These are phyloP conservation scores for Premnoplex brunnescens DNA, from an alignment of 2,797 vertebrate genomes.

Conservation along the genomic window DNA sequence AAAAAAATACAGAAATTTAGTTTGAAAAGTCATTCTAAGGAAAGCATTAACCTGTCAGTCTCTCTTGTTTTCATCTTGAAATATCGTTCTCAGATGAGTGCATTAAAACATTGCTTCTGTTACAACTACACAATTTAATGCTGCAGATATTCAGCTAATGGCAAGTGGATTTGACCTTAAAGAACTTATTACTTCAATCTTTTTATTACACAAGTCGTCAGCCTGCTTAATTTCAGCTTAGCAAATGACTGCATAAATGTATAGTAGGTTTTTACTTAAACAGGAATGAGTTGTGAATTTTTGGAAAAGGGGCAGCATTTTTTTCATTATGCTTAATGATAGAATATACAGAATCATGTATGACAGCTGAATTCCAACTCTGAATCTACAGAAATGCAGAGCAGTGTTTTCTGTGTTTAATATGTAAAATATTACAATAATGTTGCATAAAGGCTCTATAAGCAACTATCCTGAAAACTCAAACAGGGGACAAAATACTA, in stretches of 20 bases:
- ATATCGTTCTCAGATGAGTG: not conserved
- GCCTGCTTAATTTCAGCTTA: not conserved
- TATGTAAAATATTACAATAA: not conserved
- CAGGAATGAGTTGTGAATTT: not conserved
- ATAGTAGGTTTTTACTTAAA: not conserved
- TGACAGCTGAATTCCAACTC: not conserved
- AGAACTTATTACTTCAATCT: slow-evolving; percentile 10
- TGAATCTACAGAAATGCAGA: not conserved
- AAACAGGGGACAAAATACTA: not conserved
- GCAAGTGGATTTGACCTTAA: slow-evolving; percentile 16
- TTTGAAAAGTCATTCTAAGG: not conserved
- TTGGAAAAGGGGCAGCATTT: not conserved
- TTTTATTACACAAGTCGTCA: not conserved
- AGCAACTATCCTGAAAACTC: not conserved
- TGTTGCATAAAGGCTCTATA: not conserved
- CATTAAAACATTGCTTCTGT: not conserved
- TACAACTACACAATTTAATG: not conserved
- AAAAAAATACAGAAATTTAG: not conserved
- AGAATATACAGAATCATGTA: not conserved
- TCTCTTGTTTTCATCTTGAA: slow-evolving; percentile 24
- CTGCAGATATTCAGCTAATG: not conserved
- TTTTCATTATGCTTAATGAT: not conserved
- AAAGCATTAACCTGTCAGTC: not conserved
- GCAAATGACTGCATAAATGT: not conserved
- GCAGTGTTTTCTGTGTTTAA: not conserved